Evolutionary conservation across 2,888 invertebrate genomes (phyloP).

Genomic region (Emmelina monodactyla): DNA sequence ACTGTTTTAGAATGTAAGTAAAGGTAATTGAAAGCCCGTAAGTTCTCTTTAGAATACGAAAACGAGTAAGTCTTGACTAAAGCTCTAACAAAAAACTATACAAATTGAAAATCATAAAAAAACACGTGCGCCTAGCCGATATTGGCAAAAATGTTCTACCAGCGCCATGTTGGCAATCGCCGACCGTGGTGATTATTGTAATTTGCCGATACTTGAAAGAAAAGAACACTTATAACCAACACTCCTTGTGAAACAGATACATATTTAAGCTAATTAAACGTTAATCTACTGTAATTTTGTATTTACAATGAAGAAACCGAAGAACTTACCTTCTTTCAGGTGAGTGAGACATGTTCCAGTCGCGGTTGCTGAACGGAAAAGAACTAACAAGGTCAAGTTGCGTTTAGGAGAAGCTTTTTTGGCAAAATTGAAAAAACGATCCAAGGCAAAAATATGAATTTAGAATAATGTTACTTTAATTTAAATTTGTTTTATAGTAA

Average conservation of each 20-base stretch:
- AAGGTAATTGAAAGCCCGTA: too few relatives aligned
- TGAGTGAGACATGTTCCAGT: conserved; percentile 85
- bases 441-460: conserved; percentile 9
- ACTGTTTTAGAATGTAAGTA: too few relatives aligned
- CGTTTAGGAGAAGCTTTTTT: conserved; percentile 51
- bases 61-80: too few relatives aligned
- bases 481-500: conserved; percentile 31
- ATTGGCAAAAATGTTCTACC: conserved; percentile 46
- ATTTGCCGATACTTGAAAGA: conserved; percentile 20
- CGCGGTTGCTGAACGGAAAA: conserved; percentile 80
- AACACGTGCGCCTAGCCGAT: conserved; percentile 53
- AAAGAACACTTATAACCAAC: not conserved
- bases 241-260: not conserved
- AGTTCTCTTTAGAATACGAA: too few relatives aligned
- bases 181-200: conserved; percentile 39
- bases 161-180: conserved; percentile 67
- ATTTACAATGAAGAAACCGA: conserved; percentile 21
- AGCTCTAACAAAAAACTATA: too few relatives aligned
- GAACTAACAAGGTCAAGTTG: conserved; percentile 67
- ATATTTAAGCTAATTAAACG: not conserved
- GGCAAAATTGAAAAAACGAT: conserved; percentile 20
- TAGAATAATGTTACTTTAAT: conserved; percentile 23
- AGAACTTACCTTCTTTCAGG: conserved; percentile 81
- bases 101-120: too few relatives aligned
- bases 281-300: not conserved